Percentiles rank a stretch among this genome's conserved stretches.
Conservation (phyloP, 2,797 vertebrate genomes). For the Holocentrus rufus region DNA sequence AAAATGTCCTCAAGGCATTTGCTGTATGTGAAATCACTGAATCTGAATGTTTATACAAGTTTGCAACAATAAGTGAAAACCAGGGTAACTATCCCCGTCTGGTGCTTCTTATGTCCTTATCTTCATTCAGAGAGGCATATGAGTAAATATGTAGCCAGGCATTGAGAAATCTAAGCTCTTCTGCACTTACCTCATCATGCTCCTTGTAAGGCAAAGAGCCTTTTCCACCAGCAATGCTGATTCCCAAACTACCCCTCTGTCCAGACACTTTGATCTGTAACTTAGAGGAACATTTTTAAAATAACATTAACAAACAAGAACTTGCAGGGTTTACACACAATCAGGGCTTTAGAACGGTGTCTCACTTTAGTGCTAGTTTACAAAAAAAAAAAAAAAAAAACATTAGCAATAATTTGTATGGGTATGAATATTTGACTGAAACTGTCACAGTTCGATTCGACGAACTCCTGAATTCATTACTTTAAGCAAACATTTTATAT, state of each 20-base stretch:
- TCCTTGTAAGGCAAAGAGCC: constrained; percentile 88
- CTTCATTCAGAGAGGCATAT: not conserved
- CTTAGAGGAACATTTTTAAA: constrained; percentile 73
- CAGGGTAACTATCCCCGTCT: not conserved
- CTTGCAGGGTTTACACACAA: not conserved
- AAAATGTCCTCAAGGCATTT: not conserved
- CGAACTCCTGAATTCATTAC: too few relatives aligned
- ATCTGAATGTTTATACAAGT: not conserved
- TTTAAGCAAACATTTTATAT: too few relatives aligned
- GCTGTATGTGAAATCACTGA: not conserved
- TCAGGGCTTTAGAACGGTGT: not conserved
- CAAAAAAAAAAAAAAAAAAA: too few relatives aligned
- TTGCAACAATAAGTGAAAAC: not conserved
- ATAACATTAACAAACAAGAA: constrained; percentile 3
- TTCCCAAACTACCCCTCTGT: constrained; percentile 85
- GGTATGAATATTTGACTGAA: too few relatives aligned
- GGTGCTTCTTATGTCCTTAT: constrained; percentile 8
- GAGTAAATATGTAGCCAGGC: constrained; percentile 4
- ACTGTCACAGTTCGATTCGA: too few relatives aligned
- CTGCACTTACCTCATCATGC: constrained; percentile 83
- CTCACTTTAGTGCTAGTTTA: not conserved
- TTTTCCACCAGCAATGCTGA: constrained; percentile 90
- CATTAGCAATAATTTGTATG: not conserved
- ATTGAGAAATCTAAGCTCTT: not conserved
- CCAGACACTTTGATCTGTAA: constrained; percentile 89